Conservation (phyloP, 2,797 vertebrate genomes). For the Botia almorhae region DNA sequence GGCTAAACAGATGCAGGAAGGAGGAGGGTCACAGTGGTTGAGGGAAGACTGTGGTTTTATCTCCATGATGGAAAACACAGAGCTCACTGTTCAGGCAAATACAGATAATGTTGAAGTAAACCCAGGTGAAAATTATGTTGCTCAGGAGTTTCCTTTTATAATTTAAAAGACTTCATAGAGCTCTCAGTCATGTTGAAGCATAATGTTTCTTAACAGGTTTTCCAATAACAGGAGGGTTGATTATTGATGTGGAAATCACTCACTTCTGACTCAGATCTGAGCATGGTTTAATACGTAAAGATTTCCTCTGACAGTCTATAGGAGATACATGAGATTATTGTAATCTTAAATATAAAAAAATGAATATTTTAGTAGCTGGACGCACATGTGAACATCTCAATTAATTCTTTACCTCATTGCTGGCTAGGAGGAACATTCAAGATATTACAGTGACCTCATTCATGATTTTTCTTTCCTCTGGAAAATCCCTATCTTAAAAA, state of each 20-base stretch:
- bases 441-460: not conserved
- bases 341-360: too few species aligned
- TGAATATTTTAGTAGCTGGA: not conserved
- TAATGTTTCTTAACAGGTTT: not conserved
- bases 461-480: not conserved
- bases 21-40: not conserved
- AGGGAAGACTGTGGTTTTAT: not conserved
- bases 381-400: not conserved
- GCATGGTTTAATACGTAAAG: too few species aligned
- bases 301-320: too few species aligned
- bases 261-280: too few species aligned
- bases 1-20: constrained; percentile 9
- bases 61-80: not conserved
- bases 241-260: too few species aligned
- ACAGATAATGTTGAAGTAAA: constrained; percentile 14
- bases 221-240: too few species aligned
- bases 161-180: not conserved
- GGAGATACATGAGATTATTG: too few species aligned
- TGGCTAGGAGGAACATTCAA: not conserved
- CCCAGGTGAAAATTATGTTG: not conserved
- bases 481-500: not conserved
- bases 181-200: not conserved
- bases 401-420: not conserved
- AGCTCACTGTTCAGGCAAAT: constrained; percentile 10
- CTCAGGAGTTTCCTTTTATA: not conserved